Percentiles rank a stretch among this genome's conserved stretches.
phyloP scores from a whole-genome alignment of 30 jellyfish, hydroid and myxozoan species.

The Chironex yamaguchii region DNA sequence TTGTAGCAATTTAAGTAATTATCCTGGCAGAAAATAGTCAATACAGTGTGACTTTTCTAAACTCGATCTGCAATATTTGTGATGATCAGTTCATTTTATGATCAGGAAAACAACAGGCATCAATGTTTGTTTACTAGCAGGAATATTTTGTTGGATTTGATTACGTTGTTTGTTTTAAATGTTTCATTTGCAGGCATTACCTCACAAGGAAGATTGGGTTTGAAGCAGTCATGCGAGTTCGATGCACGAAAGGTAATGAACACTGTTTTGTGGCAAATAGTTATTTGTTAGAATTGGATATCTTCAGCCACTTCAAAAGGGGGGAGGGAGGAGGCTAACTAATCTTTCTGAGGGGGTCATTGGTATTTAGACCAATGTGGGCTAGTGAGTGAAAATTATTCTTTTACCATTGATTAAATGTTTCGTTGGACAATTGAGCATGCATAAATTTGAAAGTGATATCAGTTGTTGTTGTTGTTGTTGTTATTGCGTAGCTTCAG shows the following conservation, averaged over 20 bases:
- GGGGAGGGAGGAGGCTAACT: too few species aligned
- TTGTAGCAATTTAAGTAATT: neutral
- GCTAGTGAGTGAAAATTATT: too few species aligned
- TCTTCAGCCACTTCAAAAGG: too few species aligned
- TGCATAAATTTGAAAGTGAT: too few species aligned
- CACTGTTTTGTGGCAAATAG: too few species aligned
- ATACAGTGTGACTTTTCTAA: neutral
- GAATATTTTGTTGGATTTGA: neutral
- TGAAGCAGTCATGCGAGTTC: conserved; percentile 96
- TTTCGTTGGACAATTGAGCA: too few species aligned
- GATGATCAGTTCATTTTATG: neutral
- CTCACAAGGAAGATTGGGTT: conserved; percentile 89
- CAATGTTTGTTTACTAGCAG: neutral
- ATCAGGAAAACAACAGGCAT: neutral
- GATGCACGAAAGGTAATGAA: conserved; percentile 90
- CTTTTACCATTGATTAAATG: too few species aligned
- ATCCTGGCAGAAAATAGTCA: neutral
- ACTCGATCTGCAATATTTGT: neutral
- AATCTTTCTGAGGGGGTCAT: too few species aligned
- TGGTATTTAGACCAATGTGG: too few species aligned
- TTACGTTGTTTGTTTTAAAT: neutral
- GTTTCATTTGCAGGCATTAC: conserved; percentile 68
- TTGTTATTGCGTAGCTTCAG: too few species aligned
- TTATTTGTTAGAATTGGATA: too few species aligned
- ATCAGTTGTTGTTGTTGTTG: too few species aligned